Evolutionary conservation across 2,797 vertebrate species (phyloP), one percentile per base, ranked within the genome.

Genomic region (Mormyrus proboscirostris): DNA sequence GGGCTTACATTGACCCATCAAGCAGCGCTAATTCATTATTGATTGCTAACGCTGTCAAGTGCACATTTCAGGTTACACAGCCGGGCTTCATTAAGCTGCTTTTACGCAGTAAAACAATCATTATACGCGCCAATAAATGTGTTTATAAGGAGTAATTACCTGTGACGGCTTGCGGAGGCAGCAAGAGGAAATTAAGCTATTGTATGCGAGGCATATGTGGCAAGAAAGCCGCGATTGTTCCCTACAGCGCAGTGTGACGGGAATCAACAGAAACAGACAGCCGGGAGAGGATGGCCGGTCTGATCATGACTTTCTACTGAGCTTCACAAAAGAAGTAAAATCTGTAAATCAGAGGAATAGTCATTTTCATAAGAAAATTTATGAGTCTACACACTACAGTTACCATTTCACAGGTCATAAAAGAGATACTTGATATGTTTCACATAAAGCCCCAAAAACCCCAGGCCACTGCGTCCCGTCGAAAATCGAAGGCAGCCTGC

Each of bases 391-490:
- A 57, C 25, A 59, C 33, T 57, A 59, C 86, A 87, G 51, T 41
- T 57, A 55, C 53, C 51, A 38, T 87, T 87, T 87, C 51, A 87
- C 86, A 87, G 86, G 33, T 59, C 86, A 87, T 87, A 87, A 87
- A 59, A 38, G 51, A 22, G 86, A 87, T 57, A 57, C 53, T 57
- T 8, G 86, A 59, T 87, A 87, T 51, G 33, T 57, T 87, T 87
- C 41, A 57, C 86, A 57, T 4, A 41, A 59, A 87, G 86, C 8
- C 29, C 14, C 7, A 33, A 57, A 59, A 87, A 19, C 25, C 50
- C 14, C 12, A 0, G 4, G 10, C 12, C 53, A 59, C 29, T 59
- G 33, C 29, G 2, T 51, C 49, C 85, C 0, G 19, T n/a, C 1
- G 33, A 87, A 87, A 53, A 44, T 87, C 33, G 22, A 59, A 87